Evolutionary conservation across 2,888 invertebrate genomes (phyloP).

Genomic region (Xylocampa areola): DNA sequence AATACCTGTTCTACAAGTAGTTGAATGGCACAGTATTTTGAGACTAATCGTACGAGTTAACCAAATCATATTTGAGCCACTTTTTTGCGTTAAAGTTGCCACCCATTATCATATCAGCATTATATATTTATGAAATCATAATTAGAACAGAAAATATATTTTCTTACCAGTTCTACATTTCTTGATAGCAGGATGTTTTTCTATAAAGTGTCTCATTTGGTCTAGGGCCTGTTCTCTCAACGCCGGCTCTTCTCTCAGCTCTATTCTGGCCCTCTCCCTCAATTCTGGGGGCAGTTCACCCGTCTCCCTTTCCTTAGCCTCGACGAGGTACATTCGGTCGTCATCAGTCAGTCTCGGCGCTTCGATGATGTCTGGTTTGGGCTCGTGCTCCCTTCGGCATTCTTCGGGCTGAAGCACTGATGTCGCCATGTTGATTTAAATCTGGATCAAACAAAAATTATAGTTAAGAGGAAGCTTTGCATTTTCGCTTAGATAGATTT

Average conservation of each 20-base stretch:
- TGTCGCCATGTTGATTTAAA: constrained; percentile 81
- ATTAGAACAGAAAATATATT: background rate
- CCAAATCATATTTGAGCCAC: too few species aligned
- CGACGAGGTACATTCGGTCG: constrained; percentile 74
- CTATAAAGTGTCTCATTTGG: constrained; percentile 95
- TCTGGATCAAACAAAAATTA: constrained; percentile 52
- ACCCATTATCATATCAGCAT: background rate
- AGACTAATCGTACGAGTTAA: too few species aligned
- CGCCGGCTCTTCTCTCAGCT: constrained; percentile 94
- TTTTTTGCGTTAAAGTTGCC: too few species aligned
- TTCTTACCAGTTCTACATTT: constrained; percentile 93
- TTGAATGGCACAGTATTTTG: too few species aligned
- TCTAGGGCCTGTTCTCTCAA: constrained; percentile 93
- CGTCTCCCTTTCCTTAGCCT: constrained; percentile 80
- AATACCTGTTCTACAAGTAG: too few species aligned
- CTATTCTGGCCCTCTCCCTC: constrained; percentile 91
- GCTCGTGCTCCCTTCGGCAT: constrained; percentile 78
- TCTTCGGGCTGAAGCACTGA: constrained; percentile 85
- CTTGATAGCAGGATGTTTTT: constrained; percentile 94
- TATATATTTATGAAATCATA: background rate
- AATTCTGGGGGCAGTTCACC: constrained; percentile 89
- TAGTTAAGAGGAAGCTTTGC: background rate
- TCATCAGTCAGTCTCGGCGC: constrained; percentile 78
- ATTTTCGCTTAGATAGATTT: too few species aligned
- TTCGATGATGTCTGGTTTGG: constrained; percentile 73